Evolutionary conservation across 2,888 invertebrate genomes (phyloP), one percentile per base, ranked within the genome.

Genomic region (Lochmaea capreae): DNA sequence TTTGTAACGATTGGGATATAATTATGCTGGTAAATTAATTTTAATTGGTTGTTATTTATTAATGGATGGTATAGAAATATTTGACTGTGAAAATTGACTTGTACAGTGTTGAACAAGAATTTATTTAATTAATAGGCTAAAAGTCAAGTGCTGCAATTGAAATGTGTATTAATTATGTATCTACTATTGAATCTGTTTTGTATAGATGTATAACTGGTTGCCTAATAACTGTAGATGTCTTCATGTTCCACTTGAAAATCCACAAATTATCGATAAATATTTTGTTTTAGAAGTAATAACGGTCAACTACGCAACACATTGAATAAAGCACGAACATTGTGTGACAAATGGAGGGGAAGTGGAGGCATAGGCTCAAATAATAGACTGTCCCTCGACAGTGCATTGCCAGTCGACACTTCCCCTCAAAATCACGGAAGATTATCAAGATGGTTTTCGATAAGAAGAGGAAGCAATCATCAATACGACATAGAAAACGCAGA

Each of bases 391-490:
- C 75, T 86, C 62, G 86, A 86, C 72, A 79, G 81, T 57, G 78
- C 82, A 18, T 75, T 85, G 16, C 84, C 86, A 11, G 83, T 83
- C 39, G 85, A 85, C 73, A 79, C 81, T 65, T 84, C 84, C 58
- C 84, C 85, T 11, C 84, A 83, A 73, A 83, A 79, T 79, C 83
- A 93, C 80, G 94, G 95, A 76, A 90, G 94, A 72, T 89, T 96
- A 65, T 93, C 95, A 46, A 90, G 97, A 80, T 96, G 96, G 95
- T 97, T 96, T 89, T 96, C 95, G 83, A 94, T 96, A 78, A 89
- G 96, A 57, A 90, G 95, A 76, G 94, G 94, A 59, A 93, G 94
- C 77, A 89, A 93, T n/a, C 93, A 94, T 87, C 95, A 95, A 83
- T 95, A 95, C 86, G 95, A 95, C 84, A 92, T 92, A 76, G 92